phyloP scores from a whole-genome alignment of 2,888 invertebrate genomes.

The Lamellibrachia columna region DNA sequence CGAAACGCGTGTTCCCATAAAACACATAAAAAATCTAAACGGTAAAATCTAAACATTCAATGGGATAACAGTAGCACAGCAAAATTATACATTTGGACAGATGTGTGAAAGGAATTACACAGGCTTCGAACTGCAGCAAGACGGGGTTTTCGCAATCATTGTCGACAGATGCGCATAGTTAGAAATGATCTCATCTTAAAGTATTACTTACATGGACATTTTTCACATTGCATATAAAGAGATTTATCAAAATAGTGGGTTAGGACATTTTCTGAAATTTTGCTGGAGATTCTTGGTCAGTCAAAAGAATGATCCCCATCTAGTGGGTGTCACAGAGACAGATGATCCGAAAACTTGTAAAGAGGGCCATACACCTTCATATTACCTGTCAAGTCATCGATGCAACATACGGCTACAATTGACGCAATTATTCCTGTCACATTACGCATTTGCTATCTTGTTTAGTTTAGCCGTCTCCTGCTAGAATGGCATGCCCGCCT shows the following conservation, averaged over 20 bases:
- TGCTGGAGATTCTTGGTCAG: no score
- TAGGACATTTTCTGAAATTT: no score
- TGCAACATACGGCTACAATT: not conserved
- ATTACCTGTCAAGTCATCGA: not conserved
- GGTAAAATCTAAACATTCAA: no score
- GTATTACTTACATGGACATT: not conserved
- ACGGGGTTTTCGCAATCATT: not conserved
- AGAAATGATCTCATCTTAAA: not conserved
- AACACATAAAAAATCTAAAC: no score
- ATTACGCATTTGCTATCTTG: no score
- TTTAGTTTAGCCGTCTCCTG: no score
- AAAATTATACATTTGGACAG: no score
- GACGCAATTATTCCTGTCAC: not conserved
- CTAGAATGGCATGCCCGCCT: no score
- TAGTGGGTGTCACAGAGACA: no score
- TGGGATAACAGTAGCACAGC: no score
- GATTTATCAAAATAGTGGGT: not conserved
- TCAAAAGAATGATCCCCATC: no score
- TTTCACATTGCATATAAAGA: not conserved
- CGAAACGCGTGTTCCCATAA: not conserved
- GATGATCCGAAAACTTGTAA: not conserved
- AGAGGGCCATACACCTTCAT: not conserved
- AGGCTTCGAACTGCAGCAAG: not conserved
- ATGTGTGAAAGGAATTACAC: no score
- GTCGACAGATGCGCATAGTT: not conserved